phyloP scores from a whole-genome alignment of 2,888 invertebrate species.

The Tipula unca region DNA sequence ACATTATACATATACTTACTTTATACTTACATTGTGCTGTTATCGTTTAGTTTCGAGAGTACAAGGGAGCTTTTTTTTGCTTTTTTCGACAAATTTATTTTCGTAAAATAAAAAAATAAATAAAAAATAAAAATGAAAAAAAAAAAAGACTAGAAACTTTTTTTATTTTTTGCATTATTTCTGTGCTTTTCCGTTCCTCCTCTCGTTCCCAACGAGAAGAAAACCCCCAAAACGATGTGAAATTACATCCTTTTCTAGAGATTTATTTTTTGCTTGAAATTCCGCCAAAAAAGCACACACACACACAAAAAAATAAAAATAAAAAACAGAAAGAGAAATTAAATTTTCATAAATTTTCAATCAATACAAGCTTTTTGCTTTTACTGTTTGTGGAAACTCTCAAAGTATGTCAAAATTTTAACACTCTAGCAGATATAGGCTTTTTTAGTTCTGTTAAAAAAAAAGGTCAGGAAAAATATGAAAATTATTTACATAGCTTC shows the following conservation, averaged over 20 bases:
- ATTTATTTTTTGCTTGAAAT: background rate
- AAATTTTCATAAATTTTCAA: background rate
- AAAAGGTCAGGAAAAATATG: background rate
- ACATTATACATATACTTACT: background rate
- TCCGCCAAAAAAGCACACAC: background rate
- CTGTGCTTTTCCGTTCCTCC: background rate
- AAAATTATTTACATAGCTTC: background rate
- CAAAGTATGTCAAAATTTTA: background rate
- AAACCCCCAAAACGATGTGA: background rate
- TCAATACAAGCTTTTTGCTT: background rate
- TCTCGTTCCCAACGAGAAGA: background rate
- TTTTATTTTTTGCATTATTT: background rate
- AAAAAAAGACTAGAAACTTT: background rate
- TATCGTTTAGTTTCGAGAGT: background rate
- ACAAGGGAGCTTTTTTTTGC: background rate
- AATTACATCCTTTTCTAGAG: background rate
- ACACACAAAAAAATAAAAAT: background rate
- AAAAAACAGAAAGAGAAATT: background rate
- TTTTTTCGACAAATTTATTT: constrained; percentile 1
- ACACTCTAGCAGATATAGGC: background rate
- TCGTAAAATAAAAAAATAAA: background rate
- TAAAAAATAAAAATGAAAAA: background rate
- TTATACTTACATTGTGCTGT: background rate
- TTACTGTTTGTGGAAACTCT: background rate
- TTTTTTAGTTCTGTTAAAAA: background rate